Conservation (phyloP, 23 tunicate species). For the Aplidium turbinatum region DNA sequence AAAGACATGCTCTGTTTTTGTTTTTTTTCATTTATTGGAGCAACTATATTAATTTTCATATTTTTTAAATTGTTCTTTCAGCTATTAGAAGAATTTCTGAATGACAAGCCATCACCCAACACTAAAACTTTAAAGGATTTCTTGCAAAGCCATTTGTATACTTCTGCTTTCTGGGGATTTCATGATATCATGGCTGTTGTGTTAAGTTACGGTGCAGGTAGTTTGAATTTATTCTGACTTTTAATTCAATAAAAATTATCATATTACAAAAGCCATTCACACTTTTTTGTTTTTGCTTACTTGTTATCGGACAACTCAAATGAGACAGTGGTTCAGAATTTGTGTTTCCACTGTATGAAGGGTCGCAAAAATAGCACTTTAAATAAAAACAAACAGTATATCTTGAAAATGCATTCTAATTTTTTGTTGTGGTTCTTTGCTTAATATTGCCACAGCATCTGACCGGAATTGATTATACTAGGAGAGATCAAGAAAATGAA, state of each 20-base stretch:
- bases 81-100: conserved; percentile 58
- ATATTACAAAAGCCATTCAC: no score
- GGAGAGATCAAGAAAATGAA: no score
- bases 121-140: conserved; percentile 27
- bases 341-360: no score
- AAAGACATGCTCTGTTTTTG: no score
- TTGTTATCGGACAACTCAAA: no score
- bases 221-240: neutral
- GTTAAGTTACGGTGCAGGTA: conserved; percentile 54
- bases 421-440: neutral
- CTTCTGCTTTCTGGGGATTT: conserved; percentile 59
- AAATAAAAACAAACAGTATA: no score
- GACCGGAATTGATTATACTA: no score
- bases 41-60: neutral
- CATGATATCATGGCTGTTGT: conserved; percentile 38
- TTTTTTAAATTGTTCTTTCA: neutral
- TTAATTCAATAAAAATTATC: neutral
- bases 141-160: conserved; percentile 52
- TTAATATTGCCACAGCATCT: neutral
- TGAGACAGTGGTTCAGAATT: no score
- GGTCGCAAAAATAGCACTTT: no score
- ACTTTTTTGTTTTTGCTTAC: no score
- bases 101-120: conserved; percentile 35
- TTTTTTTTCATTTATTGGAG: no score
- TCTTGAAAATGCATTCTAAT: no score